Evolutionary conservation across 2,797 vertebrate genomes (phyloP), one percentile per base, ranked within the genome.

Genomic region (Pangasius djambal): DNA sequence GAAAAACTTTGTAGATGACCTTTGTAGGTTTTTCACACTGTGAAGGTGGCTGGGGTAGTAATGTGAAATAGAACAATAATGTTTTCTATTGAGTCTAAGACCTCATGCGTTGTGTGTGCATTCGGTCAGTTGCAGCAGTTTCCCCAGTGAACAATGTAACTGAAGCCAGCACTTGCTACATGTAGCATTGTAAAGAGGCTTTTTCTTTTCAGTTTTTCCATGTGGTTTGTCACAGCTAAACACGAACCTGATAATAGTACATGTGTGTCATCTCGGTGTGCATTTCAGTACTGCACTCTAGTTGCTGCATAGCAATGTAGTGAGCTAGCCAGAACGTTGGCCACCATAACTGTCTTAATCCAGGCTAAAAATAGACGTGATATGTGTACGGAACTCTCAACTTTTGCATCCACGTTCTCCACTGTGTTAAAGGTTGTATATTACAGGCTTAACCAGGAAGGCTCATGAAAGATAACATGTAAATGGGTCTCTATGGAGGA

Each of bases 11-110:
- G 75, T 83, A 88, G 61, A 75, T 67, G 86, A 65, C 88, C 81
- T 90, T 87, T 87, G 65, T 82, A 87, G 88, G 84, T 86, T 90
- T 90, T 90, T 90, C 92, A 89, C 89, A 89, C 88, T 90, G 92
- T 94, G 93, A 94, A 93, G 92, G 92, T 92, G 86, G 88, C 88
- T 87, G 86, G 70, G 78, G 87, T 88, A 87, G 78, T 61, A 88
- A 77, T 83, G 90, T 90, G 84, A 93, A 93, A 85, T 88, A 85
- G 91, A 92, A 88, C 88, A 82, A 87, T 78, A 78, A 79, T 83
- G 55, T 89, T 85, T 90, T 87, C 55, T 90, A 84, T 74, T 88
- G 22, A 88, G 83, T 89, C 34, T 55, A 88, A 89, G 79, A 88
- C 48, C 37, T 87, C 82, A 75, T 52, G 5, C 4, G n/a, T 72